Percentiles rank a stretch among this genome's conserved stretches.
phyloP scores from a whole-genome alignment of 2,797 vertebrate species.

The Molothrus ater region DNA sequence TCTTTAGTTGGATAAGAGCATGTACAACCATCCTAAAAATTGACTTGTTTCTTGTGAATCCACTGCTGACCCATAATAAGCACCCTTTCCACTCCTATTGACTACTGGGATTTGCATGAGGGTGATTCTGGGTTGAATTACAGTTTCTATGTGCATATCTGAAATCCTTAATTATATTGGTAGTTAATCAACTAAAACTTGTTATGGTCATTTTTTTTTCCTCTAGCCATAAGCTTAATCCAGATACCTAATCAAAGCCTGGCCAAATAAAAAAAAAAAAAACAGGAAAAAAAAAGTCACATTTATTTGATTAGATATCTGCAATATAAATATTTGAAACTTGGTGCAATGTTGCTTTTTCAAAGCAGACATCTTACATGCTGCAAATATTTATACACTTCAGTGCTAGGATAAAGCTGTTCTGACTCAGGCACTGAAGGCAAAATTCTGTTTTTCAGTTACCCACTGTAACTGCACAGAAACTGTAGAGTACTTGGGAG shows the following conservation, averaged over 20 bases:
- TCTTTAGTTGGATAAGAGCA: background rate
- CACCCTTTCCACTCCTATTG: background rate
- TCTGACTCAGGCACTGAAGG: slow-evolving; percentile 29
- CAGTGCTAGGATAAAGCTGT: slow-evolving; percentile 37
- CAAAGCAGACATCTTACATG: slow-evolving; percentile 41
- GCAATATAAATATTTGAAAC: slow-evolving; percentile 56
- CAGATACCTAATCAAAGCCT: background rate
- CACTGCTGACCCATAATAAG: background rate
- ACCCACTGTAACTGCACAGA: background rate
- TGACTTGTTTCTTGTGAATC: background rate
- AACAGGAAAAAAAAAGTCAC: background rate
- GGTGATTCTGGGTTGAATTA: background rate
- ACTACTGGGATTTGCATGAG: background rate
- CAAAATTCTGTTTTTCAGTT: slow-evolving; percentile 21
- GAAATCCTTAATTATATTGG: background rate
- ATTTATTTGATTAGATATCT: slow-evolving; percentile 37
- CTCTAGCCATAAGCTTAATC: background rate
- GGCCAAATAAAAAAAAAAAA: background rate
- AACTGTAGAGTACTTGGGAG: background rate
- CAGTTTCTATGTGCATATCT: background rate
- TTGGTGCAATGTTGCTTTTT: slow-evolving; percentile 33
- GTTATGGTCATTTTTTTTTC: background rate
- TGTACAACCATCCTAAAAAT: background rate
- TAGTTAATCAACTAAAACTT: background rate
- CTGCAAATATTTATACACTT: slow-evolving; percentile 52